Evolutionary conservation across 1,140 invertebrate species (phyloP), one percentile per base, ranked within the genome.

Genomic region (Hyles euphorbiae): DNA sequence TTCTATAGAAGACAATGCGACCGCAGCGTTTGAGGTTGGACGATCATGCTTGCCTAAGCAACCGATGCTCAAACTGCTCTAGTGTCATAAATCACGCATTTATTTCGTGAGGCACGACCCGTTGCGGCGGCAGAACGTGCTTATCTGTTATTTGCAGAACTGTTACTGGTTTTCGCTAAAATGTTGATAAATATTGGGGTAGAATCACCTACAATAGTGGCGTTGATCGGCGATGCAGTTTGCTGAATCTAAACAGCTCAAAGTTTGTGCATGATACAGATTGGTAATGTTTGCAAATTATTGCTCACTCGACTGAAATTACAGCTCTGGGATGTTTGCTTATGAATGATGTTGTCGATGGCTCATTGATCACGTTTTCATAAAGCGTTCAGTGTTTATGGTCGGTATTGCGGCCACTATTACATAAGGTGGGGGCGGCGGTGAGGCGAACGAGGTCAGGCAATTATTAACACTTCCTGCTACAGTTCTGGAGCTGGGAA

Each of bases 81-180:
- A 75, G 74, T 79, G 76, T 78, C 73, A 83, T 86, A 87, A 87
- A 87, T 87, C 81, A 87, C 72, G 73, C 77, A 77, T 84, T 84
- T 84, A 84, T 87, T 81, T 78, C 74, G 76, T 68, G 74, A 69
- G 60, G 76, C 80, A 79, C 83, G 80, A 72, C 64, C 65, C 61
- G 70, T 58, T 82, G 83, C 66, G 81, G 78, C 71, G 65, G 59
- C 63, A 65, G 67, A 68, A 79, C 83, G 83, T 83, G 81, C 83
- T 86, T 84, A 86, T 86, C 83, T 80, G 74, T 70, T 83, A 75
- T 84, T 86, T 81, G 81, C 81, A 84, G 60, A 71, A 82, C 71
- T 72, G 60, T 63, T 53, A 57, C 71, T 70, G 81, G 72, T 76
- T 79, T 69, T 76, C 67, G 66, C 68, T 62, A 76, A 73, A 66